A percentile compares a stretch with the other conserved stretches of the same genome.
Conservation (phyloP, 30 jellyfish, hydroid and myxozoan species). For the Hydra vulgaris region DNA sequence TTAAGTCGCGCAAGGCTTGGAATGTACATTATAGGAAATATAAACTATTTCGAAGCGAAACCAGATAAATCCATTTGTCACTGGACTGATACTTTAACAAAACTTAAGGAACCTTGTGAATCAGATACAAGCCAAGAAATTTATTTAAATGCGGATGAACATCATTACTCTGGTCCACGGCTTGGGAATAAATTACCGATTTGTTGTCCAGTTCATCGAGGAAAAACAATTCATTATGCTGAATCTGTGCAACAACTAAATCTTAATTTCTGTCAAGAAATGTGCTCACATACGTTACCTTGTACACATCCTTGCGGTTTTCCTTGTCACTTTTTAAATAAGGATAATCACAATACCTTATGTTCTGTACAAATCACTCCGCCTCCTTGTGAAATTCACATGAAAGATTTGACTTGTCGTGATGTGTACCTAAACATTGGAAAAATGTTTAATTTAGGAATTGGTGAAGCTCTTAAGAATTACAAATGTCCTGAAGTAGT, state of each 20-base stretch:
- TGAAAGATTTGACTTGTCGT: neutral
- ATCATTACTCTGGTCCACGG: conserved; percentile 19
- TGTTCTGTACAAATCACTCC: neutral
- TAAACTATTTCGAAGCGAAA: conserved; percentile 14
- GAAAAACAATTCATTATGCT: neutral
- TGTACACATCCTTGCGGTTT: conserved; percentile 16
- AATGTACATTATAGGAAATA: conserved; percentile 18
- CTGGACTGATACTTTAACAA: conserved; percentile 13
- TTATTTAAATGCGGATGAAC: neutral
- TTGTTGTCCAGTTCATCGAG: conserved; percentile 24
- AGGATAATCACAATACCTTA: neutral
- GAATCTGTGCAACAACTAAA: neutral
- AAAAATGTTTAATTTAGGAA: neutral
- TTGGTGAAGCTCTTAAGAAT: neutral
- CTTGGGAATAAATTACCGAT: conserved; percentile 17
- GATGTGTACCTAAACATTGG: neutral
- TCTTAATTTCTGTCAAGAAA: conserved; percentile 9
- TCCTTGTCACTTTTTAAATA: neutral
- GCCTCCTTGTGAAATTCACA: conserved; percentile 15
- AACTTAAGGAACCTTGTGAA: conserved; percentile 8
- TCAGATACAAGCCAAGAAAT: conserved; percentile 9
- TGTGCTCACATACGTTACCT: neutral
- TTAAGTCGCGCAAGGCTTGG: conserved; percentile 24
- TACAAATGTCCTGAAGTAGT: conserved; percentile 11
- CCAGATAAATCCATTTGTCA: conserved; percentile 2